phyloP scores from a whole-genome alignment of 1,140 invertebrate species.

The Ylistrum balloti region DNA sequence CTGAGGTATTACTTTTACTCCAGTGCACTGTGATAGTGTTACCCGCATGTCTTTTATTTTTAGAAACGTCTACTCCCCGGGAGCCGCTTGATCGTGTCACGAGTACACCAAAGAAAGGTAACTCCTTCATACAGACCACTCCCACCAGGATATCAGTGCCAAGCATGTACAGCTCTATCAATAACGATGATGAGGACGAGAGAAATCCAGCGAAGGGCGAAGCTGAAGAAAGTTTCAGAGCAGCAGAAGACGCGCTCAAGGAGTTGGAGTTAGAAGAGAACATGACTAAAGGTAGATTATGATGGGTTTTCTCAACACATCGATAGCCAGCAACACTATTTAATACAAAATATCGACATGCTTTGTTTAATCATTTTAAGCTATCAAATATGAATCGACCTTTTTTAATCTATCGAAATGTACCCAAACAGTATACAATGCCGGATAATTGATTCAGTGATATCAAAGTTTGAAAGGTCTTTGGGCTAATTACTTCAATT shows the following conservation, averaged over 20 bases:
- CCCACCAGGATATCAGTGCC: background rate
- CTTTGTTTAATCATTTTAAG: too few relatives aligned
- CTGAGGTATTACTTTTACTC: too few relatives aligned
- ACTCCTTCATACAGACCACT: background rate
- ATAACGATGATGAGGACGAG: background rate
- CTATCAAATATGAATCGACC: too few relatives aligned
- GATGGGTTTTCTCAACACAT: too few relatives aligned
- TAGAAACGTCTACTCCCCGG: constrained; percentile 14
- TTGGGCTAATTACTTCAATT: too few relatives aligned
- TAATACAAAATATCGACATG: too few relatives aligned
- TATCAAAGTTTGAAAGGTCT: too few relatives aligned
- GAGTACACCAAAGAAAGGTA: background rate
- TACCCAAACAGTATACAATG: too few relatives aligned
- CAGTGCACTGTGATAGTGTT: background rate
- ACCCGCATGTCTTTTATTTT: background rate
- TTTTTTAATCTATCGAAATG: too few relatives aligned
- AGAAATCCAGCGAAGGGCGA: background rate
- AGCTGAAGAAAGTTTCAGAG: background rate
- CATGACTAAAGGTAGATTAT: background rate
- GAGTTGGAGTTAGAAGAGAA: constrained; percentile 22
- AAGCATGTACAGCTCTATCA: constrained; percentile 5
- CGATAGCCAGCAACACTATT: too few relatives aligned
- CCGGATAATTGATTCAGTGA: too few relatives aligned
- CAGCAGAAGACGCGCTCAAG: background rate
- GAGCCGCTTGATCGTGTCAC: background rate